phyloP scores from a whole-genome alignment of 2,797 vertebrate genomes.

The Channallabes apus region DNA sequence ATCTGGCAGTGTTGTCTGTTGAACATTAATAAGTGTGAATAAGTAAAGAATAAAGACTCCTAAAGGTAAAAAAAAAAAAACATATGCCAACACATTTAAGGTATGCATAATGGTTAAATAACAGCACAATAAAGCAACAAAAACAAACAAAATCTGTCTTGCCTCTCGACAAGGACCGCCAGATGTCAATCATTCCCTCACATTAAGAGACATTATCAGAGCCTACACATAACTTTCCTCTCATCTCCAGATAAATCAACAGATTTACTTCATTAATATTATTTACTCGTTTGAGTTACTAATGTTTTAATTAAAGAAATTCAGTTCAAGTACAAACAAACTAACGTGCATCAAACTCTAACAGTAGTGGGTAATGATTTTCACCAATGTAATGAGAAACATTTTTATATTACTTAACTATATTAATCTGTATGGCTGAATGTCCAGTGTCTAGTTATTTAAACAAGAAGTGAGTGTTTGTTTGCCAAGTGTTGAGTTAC shows the following conservation, averaged over 20 bases:
- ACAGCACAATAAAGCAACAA: too few relatives aligned
- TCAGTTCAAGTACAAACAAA: background rate
- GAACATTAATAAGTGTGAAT: slow-evolving; percentile 32
- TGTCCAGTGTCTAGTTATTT: background rate
- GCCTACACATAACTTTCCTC: background rate
- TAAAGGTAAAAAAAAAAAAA: background rate
- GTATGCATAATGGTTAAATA: background rate
- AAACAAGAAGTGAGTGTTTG: background rate
- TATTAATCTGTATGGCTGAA: background rate
- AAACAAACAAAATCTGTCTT: background rate
- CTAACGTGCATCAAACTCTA: background rate
- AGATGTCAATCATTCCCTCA: background rate
- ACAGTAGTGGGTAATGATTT: background rate
- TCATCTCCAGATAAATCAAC: background rate
- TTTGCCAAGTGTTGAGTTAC: background rate
- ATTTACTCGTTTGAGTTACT: background rate
- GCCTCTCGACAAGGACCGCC: background rate
- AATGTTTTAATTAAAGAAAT: background rate
- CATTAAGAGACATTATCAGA: background rate
- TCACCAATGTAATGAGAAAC: background rate
- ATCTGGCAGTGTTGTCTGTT: slow-evolving; percentile 71
- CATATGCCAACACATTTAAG: background rate
- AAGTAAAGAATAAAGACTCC: background rate
- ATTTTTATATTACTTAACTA: background rate
- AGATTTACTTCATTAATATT: background rate